These are phyloP conservation scores for Mythimna loreyi DNA, from an alignment of 2,888 invertebrate genomes.

Conservation along the genomic window DNA sequence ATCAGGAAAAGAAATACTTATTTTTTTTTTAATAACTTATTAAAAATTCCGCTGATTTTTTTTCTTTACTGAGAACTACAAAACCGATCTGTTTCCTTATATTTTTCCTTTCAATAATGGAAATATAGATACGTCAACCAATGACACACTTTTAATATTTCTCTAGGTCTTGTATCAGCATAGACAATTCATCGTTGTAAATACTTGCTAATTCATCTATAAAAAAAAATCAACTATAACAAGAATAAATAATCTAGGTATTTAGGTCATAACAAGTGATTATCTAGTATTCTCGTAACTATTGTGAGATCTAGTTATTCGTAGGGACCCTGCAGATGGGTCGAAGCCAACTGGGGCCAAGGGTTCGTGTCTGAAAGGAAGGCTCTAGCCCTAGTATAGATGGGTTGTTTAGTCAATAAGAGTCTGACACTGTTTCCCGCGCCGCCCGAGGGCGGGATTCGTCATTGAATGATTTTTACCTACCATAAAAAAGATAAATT, in stretches of 20 bases:
- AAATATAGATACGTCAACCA: not conserved
- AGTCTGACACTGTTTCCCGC: too few relatives aligned
- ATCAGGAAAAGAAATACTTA: too few relatives aligned
- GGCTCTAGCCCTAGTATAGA: too few relatives aligned
- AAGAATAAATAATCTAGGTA: constrained; percentile 41
- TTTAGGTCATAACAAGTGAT: constrained; percentile 37
- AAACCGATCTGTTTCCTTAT: not conserved
- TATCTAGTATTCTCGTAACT: constrained; percentile 31
- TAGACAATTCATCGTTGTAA: constrained; percentile 25
- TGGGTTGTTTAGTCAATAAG: too few relatives aligned
- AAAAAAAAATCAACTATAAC: constrained; percentile 29
- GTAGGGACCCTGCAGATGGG: too few relatives aligned
- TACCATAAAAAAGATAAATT: too few relatives aligned
- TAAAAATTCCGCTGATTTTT: too few relatives aligned
- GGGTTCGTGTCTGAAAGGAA: too few relatives aligned
- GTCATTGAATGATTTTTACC: too few relatives aligned
- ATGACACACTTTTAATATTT: constrained; percentile 39
- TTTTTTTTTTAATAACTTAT: too few relatives aligned
- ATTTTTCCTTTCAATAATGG: not conserved
- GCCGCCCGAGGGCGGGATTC: too few relatives aligned
- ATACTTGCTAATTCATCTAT: constrained; percentile 31
- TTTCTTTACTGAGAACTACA: not conserved
- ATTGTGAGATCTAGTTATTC: constrained; percentile 10
- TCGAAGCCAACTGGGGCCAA: too few relatives aligned
- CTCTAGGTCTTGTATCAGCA: constrained; percentile 36